Evolutionary conservation across 2,797 vertebrate species (phyloP), one percentile per base, ranked within the genome.

Genomic region (Cygnus olor): DNA sequence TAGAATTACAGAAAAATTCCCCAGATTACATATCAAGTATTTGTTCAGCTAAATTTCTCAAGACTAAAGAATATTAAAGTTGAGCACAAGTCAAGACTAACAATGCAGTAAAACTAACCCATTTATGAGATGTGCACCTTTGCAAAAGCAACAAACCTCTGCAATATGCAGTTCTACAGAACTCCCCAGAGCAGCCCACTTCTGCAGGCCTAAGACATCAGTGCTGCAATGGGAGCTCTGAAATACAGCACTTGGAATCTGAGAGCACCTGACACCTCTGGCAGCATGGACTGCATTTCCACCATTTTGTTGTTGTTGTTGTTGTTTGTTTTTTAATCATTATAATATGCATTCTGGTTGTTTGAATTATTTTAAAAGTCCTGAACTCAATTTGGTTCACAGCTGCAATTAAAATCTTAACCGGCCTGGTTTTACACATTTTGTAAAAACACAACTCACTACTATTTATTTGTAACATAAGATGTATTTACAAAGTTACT

Each of bases 31-130:
- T 17, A 40, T n/a, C 73, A 94, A 65, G 9, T 21, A 34, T 78
- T 84, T 93, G 60, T 44, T 83, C 30, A 68, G 34, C 93, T 76
- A 38, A 95, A 71, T 61, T 58, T 10, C 78, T 90, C 53, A 88
- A 42, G 10, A 80, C 24, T 83, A 68, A 72, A 82, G 32, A 83
- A 90, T 49, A 64, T 44, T 17, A 44, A 44, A 44, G 42, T 15
- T 44, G 42, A 44, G 42, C 7, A 6, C 42, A 44, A 44, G 42
- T 70, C 58, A 60, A 95, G 49, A 77, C 38, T 45, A 88, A 53
- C n/a, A 90, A 69, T 58, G 85, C 1, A 27, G 30, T 30, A 40
- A 92, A 90, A 91, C n/a, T 60, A 82, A 49, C 2, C 10, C 42
- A 36, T 65, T 36, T 61, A 65, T 65, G 24, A 60, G 66, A 63